Base-by-base conservation (phyloP, 1,140 invertebrate species). In the Lethrus apterus region DNA sequence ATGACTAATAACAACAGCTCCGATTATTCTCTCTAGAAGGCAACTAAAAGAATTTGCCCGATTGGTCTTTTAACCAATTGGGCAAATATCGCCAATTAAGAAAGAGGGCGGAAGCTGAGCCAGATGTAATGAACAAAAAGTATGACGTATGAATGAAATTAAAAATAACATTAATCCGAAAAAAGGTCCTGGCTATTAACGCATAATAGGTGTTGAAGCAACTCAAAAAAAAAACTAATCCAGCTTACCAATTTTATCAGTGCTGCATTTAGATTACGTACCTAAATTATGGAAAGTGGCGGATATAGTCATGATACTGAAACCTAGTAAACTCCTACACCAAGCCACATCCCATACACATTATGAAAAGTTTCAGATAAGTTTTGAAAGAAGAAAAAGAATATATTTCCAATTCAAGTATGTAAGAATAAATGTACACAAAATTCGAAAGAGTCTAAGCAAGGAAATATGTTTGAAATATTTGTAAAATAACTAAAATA, bases 11-110 rank as follows among this genome's bases (percentile, higher is more conserved):
- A 26, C 23, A 26, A 26, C n/a, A 26, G 23, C 5, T 7, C 23
- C n/a, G 23, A 26, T 26, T 26, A 26, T n/a, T 26, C 23, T 26
- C 23, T 26, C n/a, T 26, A n/a, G 23, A 26, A 26, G n/a, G 23
- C 23, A 7, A 26, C 23, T 26, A 26, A 5, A 26, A 26, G 23
- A 26, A 5, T 26, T 26, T 7, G n/a, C n/a, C n/a, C n/a, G n/a
- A n/a, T n/a, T n/a, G n/a, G n/a, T n/a, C n/a, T n/a, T n/a, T 7
- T 5, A n/a, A 26, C 23, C 23, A 7, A 26, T 26, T 7, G n/a
- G 5, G n/a, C 23, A 26, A 26, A 26, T 7, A 5, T 26, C 5
- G 5, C 23, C 23, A 26, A n/a, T 26, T 26, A 26, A 26, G n/a
- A 26, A n/a, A 5, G 23, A 7, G n/a, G n/a, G n/a, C 23, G 5